Percentiles rank a stretch among this genome's conserved stretches.
Evolutionary conservation across 2,113 vertebrate species (phyloP).

Genomic region (Oreochromis niloticus): DNA sequence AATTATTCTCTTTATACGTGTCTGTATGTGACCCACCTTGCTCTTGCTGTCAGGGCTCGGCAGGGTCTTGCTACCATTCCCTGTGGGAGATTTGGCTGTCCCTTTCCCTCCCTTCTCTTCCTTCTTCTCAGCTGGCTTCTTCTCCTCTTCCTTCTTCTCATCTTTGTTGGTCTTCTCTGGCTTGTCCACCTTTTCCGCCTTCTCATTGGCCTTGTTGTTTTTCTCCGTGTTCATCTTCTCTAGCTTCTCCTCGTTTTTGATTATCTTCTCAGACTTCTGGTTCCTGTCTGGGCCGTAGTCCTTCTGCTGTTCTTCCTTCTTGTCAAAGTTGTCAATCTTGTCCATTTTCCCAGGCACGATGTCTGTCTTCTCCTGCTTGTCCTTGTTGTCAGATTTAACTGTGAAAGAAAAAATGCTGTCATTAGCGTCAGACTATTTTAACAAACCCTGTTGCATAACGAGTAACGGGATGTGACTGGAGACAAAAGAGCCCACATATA

Average conservation of each 20-base stretch:
- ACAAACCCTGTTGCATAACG: background rate
- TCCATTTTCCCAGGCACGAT: conserved; percentile 30
- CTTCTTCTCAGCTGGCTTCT: conserved; percentile 60
- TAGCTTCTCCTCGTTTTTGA: conserved; percentile 60
- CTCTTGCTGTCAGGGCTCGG: conserved; percentile 83
- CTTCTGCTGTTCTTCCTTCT: conserved; percentile 55
- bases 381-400: conserved; percentile 71
- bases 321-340: conserved; percentile 40
- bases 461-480: background rate
- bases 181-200: conserved; percentile 64
- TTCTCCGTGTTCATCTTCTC: conserved; percentile 56
- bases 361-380: conserved; percentile 61
- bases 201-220: conserved; percentile 53
- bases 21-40: conserved; percentile 75
- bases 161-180: conserved; percentile 70
- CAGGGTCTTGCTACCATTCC: conserved; percentile 79
- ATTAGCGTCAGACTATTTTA: background rate
- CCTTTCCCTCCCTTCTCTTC: conserved; percentile 64
- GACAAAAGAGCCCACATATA: background rate
- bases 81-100: conserved; percentile 55
- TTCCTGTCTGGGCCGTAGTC: conserved; percentile 50
- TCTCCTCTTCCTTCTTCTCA: conserved; percentile 62
- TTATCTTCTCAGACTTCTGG: conserved; percentile 56
- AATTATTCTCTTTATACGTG: background rate
- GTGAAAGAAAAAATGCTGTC: background rate